Evolutionary conservation across 2,113 vertebrate species (phyloP).

Genomic region (Muscicapa adusta): DNA sequence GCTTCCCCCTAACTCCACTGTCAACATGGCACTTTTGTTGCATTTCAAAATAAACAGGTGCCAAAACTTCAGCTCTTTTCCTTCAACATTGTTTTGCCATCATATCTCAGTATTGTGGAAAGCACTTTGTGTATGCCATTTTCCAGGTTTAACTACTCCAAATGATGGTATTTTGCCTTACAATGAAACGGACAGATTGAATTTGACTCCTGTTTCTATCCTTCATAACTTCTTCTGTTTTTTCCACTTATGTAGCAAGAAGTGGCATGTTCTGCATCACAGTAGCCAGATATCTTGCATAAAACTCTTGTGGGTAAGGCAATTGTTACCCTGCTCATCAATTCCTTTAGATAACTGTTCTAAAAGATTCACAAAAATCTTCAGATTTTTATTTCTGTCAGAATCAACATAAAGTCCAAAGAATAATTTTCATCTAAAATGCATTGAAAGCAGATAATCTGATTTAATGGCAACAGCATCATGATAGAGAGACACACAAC

Average conservation of each 20-base stretch:
- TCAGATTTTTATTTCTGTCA: slow-evolving; percentile 1
- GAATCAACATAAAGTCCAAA: neutral
- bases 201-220: neutral
- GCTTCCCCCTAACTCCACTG: neutral
- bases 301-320: no score
- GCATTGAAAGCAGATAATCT: neutral
- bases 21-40: neutral
- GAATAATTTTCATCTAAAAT: slow-evolving; percentile 13
- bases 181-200: neutral
- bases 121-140: neutral
- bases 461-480: neutral
- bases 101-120: neutral
- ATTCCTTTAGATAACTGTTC: neutral
- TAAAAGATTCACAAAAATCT: neutral
- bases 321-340: slow-evolving; percentile 3
- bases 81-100: neutral
- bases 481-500: neutral
- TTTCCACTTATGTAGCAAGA: neutral
- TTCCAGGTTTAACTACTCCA: neutral
- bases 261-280: neutral
- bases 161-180: neutral
- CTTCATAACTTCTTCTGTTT: neutral
- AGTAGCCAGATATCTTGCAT: neutral
- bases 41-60: neutral
- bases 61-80: neutral